A percentile compares a stretch with the other conserved stretches of the same genome.
phyloP scores from a whole-genome alignment of 2,888 invertebrate genomes.

The Diploptera punctata region DNA sequence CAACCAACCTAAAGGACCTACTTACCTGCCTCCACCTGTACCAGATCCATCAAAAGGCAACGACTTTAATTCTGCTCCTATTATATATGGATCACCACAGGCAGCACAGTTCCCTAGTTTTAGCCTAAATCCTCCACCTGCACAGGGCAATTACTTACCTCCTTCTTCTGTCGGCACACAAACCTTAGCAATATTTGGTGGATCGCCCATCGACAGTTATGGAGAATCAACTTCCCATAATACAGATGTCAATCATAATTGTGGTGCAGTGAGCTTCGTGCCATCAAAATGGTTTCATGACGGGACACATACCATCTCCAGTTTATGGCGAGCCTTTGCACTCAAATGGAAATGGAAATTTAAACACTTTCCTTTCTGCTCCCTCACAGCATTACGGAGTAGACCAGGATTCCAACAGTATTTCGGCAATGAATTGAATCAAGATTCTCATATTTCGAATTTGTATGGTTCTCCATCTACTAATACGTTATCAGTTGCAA shows the following conservation, averaged over 20 bases:
- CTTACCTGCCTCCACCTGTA: conserved; percentile 70
- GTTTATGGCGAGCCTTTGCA: conserved; percentile 43
- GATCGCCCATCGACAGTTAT: conserved; percentile 45
- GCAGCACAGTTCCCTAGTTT: conserved; percentile 31
- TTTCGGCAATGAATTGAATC: conserved; percentile 62
- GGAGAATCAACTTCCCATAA: conserved; percentile 47
- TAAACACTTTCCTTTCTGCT: conserved; percentile 41
- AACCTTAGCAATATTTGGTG: conserved; percentile 18
- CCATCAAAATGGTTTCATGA: conserved; percentile 39
- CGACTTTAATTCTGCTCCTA: conserved; percentile 44
- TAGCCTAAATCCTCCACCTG: conserved; percentile 9
- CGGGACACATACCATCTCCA: conserved; percentile 38
- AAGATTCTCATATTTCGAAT: conserved; percentile 38
- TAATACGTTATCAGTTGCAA: no score
- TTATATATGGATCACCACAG: conserved; percentile 48
- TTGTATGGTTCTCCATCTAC: conserved; percentile 22
- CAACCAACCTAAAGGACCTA: conserved; percentile 51
- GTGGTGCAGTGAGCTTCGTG: conserved; percentile 40
- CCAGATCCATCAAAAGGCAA: conserved; percentile 55
- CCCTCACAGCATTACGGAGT: conserved; percentile 28
- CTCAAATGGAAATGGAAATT: conserved; percentile 35
- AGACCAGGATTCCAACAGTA: conserved; percentile 55
- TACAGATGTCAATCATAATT: conserved; percentile 41
- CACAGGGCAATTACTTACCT: neutral
- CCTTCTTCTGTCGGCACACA: conserved; percentile 10